Evolutionary conservation across 2,113 vertebrate genomes (phyloP), one percentile per base, ranked within the genome.

Genomic region (Atlantisia rogersi): DNA sequence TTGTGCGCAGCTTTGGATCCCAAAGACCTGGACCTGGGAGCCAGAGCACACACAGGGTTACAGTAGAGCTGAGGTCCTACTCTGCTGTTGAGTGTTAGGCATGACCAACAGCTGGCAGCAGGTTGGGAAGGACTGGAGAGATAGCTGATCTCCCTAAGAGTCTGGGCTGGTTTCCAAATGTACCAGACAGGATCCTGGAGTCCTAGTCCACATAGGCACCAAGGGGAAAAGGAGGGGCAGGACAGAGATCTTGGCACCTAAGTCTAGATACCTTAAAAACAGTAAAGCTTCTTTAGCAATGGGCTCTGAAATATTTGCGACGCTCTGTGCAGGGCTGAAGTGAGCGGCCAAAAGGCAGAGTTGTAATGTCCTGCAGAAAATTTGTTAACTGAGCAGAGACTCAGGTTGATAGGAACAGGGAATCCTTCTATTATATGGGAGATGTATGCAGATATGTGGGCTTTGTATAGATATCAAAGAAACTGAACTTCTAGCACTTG

Each of bases 11-110:
- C n/a, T 75, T 71, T 55, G n/a, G 37, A 55, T 82, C 19, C 7
- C 1, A 0, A 67, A 31, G 19, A 6, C 53, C 8, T 65, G 21
- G 28, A 12, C 29, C 84, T 7, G 15, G 20, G 5, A 67, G 3
- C 0, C 6, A 64, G 40, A 17, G 50, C 21, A 25, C 14, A 11
- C 0, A 1, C 29, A 82, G 26, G 80, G 11, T 11, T 70, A 52
- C 32, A 39, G 64, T 64, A 86, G 52, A 92, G 40, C 18, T 74
- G 64, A 50, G 20, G 37, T 48, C 16, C 39, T 32, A 5, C 8
- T 46, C 42, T 73, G 35, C 32, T 17, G 48, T 42, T 71, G 58
- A 35, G 10, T 68, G 10, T 15, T 26, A 82, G 25, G 17, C 71
- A 29, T 68, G 42, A 64, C 67, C 22, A 55, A 26, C 12, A 70